Percentiles rank a stretch among this genome's conserved stretches.
phyloP scores from a whole-genome alignment of 2,888 invertebrate genomes.

The Merodon equestris region DNA sequence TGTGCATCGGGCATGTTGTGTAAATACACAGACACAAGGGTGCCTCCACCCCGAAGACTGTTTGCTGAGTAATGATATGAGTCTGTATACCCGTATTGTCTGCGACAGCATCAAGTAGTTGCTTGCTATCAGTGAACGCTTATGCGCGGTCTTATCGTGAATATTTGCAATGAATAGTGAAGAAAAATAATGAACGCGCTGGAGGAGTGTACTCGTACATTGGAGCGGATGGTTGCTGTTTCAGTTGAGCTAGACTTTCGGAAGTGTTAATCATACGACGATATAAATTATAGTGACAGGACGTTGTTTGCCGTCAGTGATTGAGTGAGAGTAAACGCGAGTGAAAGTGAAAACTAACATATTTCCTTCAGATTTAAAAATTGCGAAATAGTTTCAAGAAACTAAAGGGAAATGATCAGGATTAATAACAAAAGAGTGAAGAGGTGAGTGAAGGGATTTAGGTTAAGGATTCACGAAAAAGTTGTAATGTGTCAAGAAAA shows the following conservation, averaged over 20 bases:
- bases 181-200: slow-evolving; percentile 24
- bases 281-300: slow-evolving; percentile 22
- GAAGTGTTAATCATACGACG: slow-evolving; percentile 1
- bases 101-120: slow-evolving; percentile 37
- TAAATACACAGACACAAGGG: slow-evolving; percentile 23
- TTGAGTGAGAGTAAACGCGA: not conserved
- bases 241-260: slow-evolving; percentile 21
- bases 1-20: not conserved
- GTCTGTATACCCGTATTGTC: not conserved
- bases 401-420: too few relatives aligned
- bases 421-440: too few relatives aligned
- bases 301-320: slow-evolving; percentile 1
- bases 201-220: slow-evolving; percentile 12
- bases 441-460: too few relatives aligned
- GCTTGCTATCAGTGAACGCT: slow-evolving; percentile 34
- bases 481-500: too few relatives aligned
- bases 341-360: too few relatives aligned
- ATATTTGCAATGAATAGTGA: not conserved
- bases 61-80: too few relatives aligned
- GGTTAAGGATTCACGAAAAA: too few relatives aligned
- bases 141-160: slow-evolving; percentile 27
- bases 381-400: not conserved
- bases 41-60: too few relatives aligned
- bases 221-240: slow-evolving; percentile 22
- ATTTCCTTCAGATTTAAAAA: too few relatives aligned